Conservation (phyloP, 2,113 vertebrate species). For the Merops nubicus region DNA sequence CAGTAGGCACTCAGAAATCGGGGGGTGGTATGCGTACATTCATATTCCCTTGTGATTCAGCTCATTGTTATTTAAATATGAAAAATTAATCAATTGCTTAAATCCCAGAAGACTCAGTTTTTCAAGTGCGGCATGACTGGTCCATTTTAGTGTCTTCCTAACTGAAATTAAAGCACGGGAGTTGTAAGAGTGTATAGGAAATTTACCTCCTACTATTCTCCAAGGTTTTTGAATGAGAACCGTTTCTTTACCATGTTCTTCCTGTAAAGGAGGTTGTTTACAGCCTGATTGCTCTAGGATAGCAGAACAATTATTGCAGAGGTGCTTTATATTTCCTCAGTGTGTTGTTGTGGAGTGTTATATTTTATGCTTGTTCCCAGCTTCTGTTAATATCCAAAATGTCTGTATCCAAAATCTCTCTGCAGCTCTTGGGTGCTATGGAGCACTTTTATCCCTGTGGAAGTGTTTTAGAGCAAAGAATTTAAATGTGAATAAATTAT, state of each 20-base stretch:
- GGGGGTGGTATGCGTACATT: accelerated
- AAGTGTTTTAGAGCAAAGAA: background rate
- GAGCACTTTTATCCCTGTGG: background rate
- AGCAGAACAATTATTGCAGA: background rate
- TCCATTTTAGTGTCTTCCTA: background rate
- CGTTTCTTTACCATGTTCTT: background rate
- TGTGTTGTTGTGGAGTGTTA: accelerated
- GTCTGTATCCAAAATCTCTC: background rate
- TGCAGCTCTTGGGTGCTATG: background rate
- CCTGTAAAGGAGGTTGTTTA: background rate
- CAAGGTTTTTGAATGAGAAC: background rate
- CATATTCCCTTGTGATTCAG: background rate
- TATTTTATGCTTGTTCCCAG: background rate
- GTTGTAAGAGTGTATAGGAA: background rate
- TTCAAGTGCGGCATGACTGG: background rate
- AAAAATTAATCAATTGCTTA: background rate
- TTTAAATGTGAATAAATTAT: background rate
- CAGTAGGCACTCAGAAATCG: accelerated
- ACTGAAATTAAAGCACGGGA: background rate
- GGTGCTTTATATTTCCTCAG: accelerated
- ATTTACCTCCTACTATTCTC: background rate
- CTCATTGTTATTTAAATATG: background rate
- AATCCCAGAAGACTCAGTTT: background rate
- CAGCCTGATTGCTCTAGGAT: background rate
- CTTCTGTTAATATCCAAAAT: background rate